Evolutionary conservation across 2,113 vertebrate genomes (phyloP).

Genomic region (Macrotus californicus): DNA sequence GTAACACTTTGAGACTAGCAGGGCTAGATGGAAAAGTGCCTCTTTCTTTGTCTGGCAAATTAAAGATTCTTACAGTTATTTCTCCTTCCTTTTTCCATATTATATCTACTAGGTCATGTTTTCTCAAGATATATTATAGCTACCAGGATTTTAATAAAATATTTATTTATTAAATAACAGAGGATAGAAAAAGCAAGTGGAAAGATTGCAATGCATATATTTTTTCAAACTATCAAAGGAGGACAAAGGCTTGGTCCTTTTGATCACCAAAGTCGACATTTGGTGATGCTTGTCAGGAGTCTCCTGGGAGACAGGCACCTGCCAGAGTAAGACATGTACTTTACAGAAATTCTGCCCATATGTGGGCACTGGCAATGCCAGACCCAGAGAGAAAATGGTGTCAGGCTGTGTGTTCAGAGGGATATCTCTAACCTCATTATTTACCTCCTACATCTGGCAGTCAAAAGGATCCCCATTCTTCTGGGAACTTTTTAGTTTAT

Average conservation of each 20-base stretch:
- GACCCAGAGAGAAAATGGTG: background rate
- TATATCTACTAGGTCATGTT: background rate
- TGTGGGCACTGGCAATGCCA: background rate
- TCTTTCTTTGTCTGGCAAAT: background rate
- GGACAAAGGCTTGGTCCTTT: background rate
- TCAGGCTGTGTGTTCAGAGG: background rate
- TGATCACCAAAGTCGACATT: background rate
- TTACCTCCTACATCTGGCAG: background rate
- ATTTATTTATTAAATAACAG: background rate
- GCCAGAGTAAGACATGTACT: background rate
- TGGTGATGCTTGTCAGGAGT: background rate
- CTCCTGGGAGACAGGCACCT: background rate
- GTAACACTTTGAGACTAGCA: background rate
- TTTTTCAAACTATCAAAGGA: background rate
- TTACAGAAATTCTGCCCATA: background rate
- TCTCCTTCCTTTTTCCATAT: background rate
- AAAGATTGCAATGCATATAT: background rate
- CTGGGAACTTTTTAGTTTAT: background rate
- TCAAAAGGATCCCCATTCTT: background rate
- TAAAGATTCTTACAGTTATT: background rate
- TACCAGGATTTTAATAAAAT: background rate
- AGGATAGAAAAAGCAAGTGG: background rate
- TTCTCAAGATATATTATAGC: background rate
- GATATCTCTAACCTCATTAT: background rate
- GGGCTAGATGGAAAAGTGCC: background rate